A percentile compares a stretch with the other conserved stretches of the same genome.
phyloP scores from a whole-genome alignment of 2,888 invertebrate genomes.

The Amiota communis region DNA sequence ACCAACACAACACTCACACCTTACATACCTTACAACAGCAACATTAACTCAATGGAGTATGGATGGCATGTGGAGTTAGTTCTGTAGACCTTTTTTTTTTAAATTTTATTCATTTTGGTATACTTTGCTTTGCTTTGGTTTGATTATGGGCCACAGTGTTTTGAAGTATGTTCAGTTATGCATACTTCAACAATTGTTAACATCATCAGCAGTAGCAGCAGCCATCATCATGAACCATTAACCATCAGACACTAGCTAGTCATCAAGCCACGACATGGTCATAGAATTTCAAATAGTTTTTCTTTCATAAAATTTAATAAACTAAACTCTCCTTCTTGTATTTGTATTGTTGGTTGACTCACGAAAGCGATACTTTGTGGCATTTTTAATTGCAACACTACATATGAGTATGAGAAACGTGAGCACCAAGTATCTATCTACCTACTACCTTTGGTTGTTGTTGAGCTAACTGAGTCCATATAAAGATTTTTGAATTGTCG shows the following conservation, averaged over 20 bases:
- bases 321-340: constrained; percentile 1
- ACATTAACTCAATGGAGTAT: background rate
- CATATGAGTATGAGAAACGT: background rate
- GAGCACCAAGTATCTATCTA: background rate
- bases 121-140: too few relatives aligned
- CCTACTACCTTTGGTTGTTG: background rate
- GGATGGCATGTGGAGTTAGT: too few relatives aligned
- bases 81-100: too few relatives aligned
- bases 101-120: too few relatives aligned
- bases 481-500: background rate
- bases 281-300: constrained; percentile 55
- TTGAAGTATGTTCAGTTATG: too few relatives aligned
- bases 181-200: too few relatives aligned
- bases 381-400: constrained; percentile 26
- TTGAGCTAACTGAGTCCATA: background rate
- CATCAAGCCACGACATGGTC: constrained; percentile 40
- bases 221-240: background rate
- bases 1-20: constrained; percentile 43
- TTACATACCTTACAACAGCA: constrained; percentile 21
- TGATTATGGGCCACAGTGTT: too few relatives aligned
- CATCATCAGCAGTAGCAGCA: background rate
- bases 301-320: constrained; percentile 22
- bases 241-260: background rate
- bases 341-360: too few relatives aligned
- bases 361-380: constrained; percentile 7